Evolutionary conservation across 1,140 invertebrate genomes (phyloP).

Genomic region (Lepidurus couesii): DNA sequence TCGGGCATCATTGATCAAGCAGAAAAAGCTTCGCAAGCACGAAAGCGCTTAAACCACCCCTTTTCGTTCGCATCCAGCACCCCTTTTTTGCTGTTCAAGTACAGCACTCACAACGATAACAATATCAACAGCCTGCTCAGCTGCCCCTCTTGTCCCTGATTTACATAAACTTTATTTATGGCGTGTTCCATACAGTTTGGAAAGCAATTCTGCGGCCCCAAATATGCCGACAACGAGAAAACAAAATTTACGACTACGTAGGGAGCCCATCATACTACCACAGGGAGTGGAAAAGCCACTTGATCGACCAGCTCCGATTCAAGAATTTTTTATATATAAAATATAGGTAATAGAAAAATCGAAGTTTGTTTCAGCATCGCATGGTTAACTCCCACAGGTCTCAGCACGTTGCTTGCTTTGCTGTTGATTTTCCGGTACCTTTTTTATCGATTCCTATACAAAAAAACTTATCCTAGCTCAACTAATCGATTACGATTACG

Average conservation of each 20-base stretch:
- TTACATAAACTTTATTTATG: constrained; percentile 20
- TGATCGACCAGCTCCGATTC: no score
- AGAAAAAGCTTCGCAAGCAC: background rate
- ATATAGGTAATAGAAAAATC: no score
- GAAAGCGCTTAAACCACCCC: background rate
- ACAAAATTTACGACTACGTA: constrained; percentile 6
- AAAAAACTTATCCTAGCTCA: no score
- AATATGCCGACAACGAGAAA: background rate
- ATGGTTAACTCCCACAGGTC: no score
- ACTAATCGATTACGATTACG: no score
- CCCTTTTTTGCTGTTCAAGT: background rate
- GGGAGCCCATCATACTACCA: background rate
- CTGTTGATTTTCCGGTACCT: no score
- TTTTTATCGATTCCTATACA: no score
- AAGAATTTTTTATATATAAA: no score
- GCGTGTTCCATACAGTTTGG: background rate
- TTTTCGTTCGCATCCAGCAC: background rate
- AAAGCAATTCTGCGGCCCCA: constrained; percentile 14
- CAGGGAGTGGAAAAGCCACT: no score
- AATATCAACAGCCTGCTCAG: background rate
- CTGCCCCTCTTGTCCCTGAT: background rate
- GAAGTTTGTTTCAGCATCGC: no score
- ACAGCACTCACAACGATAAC: background rate
- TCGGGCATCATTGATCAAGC: constrained; percentile 1
- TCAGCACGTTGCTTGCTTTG: no score